Conservation (phyloP, 1,140 invertebrate species). For the Thaumatotibia leucotreta region DNA sequence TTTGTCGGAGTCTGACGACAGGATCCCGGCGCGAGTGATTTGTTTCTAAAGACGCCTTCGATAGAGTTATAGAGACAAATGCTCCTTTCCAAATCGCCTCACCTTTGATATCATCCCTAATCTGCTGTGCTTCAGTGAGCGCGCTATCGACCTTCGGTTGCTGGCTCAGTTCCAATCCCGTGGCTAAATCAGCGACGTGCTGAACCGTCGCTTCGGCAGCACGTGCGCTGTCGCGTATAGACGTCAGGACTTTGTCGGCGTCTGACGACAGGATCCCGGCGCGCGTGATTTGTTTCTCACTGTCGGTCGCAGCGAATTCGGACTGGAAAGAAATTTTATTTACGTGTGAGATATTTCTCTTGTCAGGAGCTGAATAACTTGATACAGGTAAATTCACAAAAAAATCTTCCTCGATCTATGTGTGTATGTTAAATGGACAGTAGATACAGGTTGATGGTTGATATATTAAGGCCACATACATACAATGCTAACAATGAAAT, state of each 20-base stretch:
- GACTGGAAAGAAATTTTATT: conserved; percentile 39
- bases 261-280: conserved; percentile 77
- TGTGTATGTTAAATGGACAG: no score
- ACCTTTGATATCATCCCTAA: conserved; percentile 82
- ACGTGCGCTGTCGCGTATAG: conserved; percentile 73
- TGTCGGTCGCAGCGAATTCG: conserved; percentile 72
- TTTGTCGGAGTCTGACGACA: no score
- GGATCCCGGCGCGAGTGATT: no score
- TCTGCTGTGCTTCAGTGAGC: conserved; percentile 83
- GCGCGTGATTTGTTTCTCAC: conserved; percentile 72
- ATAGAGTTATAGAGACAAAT: no score
- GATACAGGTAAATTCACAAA: no score
- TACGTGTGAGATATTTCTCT: not conserved
- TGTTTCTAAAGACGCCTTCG: no score
- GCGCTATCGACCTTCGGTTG: conserved; percentile 88
- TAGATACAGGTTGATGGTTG: no score
- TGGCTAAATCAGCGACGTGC: conserved; percentile 82
- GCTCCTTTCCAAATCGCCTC: conserved; percentile 32
- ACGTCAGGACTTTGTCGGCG: conserved; percentile 75
- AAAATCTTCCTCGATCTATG: no score
- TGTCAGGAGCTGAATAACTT: no score
- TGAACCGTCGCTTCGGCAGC: conserved; percentile 78
- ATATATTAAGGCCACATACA: no score
- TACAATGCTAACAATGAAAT: no score
- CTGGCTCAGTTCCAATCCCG: conserved; percentile 80